phyloP scores from a whole-genome alignment of 1,140 invertebrate species.

The Amphibalanus amphitrite region DNA sequence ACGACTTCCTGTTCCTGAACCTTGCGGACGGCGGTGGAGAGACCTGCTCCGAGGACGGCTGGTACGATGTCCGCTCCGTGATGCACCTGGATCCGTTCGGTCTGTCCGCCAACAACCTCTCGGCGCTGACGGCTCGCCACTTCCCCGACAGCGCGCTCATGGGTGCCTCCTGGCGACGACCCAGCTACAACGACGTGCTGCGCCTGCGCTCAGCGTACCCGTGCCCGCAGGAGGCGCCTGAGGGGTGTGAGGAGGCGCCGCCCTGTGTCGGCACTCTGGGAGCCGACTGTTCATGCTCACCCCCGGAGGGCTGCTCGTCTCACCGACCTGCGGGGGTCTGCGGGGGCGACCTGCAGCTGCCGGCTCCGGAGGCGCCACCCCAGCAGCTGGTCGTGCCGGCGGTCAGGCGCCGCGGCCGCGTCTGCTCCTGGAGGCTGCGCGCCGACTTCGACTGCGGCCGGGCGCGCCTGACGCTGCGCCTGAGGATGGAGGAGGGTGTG shows the following conservation, averaged over 20 bases:
- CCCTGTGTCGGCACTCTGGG: neutral
- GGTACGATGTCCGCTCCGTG: neutral
- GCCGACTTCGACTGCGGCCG: neutral
- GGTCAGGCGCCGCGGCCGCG: too few species aligned
- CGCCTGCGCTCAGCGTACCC: neutral
- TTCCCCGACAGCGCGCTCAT: neutral
- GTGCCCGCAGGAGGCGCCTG: neutral
- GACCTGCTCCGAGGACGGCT: neutral
- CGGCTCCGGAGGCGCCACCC: too few species aligned
- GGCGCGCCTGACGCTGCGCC: neutral
- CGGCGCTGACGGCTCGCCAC: neutral
- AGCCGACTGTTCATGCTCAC: neutral
- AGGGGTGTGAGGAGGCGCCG: neutral
- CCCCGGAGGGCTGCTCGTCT: neutral
- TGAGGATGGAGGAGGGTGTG: neutral
- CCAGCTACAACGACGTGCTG: neutral
- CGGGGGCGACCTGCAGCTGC: neutral
- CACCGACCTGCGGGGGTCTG: neutral
- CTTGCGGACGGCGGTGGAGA: too few species aligned
- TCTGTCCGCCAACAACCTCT: neutral
- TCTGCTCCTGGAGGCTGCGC: neutral
- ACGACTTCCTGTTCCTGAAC: neutral
- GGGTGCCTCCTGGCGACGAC: neutral
- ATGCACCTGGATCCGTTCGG: neutral
- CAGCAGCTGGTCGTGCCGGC: neutral